Evolutionary conservation across 35 echinoderm and acorn worm genomes (phyloP), one percentile per base, ranked within the genome.

Genomic region (Lytechinus variegatus): DNA sequence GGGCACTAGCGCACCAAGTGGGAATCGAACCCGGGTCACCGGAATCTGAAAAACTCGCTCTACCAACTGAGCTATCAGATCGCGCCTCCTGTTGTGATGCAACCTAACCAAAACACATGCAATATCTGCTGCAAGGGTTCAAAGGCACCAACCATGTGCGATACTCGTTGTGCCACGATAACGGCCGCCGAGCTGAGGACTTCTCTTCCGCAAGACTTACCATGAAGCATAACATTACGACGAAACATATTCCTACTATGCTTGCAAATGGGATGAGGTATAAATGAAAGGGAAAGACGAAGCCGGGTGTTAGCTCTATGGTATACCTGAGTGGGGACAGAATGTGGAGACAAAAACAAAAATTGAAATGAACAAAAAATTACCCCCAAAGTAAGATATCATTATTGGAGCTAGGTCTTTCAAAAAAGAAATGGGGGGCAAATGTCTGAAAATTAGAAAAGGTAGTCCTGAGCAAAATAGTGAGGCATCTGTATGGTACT

Each of bases 181-280:
- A 79, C 0, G 12, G 19, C n/a, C 66, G 7, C 4, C 6, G 24
- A 24, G 19, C n/a, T 79, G 66, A 79, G 66, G 66, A 24, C 66
- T 3, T 79, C 7, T 79, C 51, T 90, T 44, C 33, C 33, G 2
- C 33, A 4, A 55, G 24, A 96, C 96, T 96, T 96, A 96, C 96
- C 96, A 96, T 95, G 61, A 96, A 96, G 54, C 94, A 87, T 8
- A 96, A 52, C 96, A 96, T 96, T 52, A 96, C 66, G 86, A 95
- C 86, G 94, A 96, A 96, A 95, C 96, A 96, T 58, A 96, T 89
- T 61, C 96, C 96, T 96, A 96, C 96, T 66, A 96, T 96, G 89
- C 94, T 95, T 87, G 94, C 94, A 60, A 96, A 96, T 7, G 96
- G 96, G 94, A 96, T 95, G 94, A 96, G 86, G 94, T 96, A 96